Evolutionary conservation across 1,140 invertebrate species (phyloP), one percentile per base, ranked within the genome.

Genomic region (Pemphigus obesinymphae): DNA sequence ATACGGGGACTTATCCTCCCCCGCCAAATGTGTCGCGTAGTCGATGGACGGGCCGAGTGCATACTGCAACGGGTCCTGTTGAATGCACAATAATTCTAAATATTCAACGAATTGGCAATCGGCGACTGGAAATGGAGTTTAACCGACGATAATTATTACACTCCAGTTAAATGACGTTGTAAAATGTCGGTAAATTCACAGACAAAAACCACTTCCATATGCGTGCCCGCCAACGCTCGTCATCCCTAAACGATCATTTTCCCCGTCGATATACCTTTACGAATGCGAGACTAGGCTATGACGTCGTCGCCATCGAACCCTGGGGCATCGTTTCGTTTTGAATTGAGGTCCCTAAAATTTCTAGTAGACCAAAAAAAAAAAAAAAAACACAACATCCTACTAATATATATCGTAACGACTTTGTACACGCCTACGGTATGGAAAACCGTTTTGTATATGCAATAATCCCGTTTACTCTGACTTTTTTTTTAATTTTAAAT

Each of bases 61-160:
- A 20, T 29, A 29, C 29, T 3, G 34, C 61, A 68, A 68, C 23
- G 2, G 63, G 31, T 40, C 11, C 34, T 13, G n/a, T n/a, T n/a
- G 63, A 68, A 68, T 68, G 37, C 63, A 34, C 34, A 66, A n/a
- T n/a, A n/a, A 66, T 66, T 66, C 17, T 34, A 66, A n/a, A n/a
- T n/a, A 66, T 66, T 37, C 61, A n/a, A n/a, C 15, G 61, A 66
- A 66, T 66, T 37, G 61, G 31, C 11, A 66, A 37, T 34, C 61
- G 61, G 61, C 17, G n/a, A 66, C 61, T 37, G 31, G 17, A 11
- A 66, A 66, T 37, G 31, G n/a, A 66, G 17, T 66, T 23, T 66
- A 40, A 66, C 63, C 63, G 63, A 40, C 34, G 31, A n/a, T 68
- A 34, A 66, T 34, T 34, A 66, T 66, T 66, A 37, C 34, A 23